Percentiles rank a stretch among this genome's conserved stretches.
Conservation (phyloP, 2,113 vertebrate species). For the Trogon melanurus region DNA sequence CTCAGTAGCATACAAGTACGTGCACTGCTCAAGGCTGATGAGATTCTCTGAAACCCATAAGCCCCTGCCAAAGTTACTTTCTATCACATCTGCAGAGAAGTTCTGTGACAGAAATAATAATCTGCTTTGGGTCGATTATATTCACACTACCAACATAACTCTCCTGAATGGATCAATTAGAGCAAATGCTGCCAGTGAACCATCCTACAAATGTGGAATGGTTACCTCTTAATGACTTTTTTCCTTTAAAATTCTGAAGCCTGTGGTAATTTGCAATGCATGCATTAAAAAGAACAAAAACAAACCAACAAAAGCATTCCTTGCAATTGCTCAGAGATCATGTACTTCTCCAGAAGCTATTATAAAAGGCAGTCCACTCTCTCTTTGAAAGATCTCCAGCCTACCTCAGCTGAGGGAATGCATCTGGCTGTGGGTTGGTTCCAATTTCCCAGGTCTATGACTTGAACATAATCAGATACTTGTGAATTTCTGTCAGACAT, state of each 20-base stretch:
- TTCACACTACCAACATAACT: conserved; percentile 28
- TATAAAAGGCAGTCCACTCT: not conserved
- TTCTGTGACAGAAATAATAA: conserved; percentile 60
- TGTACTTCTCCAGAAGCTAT: not conserved
- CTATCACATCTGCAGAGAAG: conserved; percentile 41
- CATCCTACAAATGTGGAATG: not conserved
- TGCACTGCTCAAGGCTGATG: conserved; percentile 46
- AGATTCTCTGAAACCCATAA: not conserved
- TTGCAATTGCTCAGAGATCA: not conserved
- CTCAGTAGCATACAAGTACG: conserved; percentile 23
- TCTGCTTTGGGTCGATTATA: conserved; percentile 10
- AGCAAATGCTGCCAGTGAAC: not conserved
- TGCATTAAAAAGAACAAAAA: not conserved
- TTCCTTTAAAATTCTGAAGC: not conserved
- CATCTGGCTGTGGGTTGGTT: not conserved
- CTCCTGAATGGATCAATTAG: conserved; percentile 56
- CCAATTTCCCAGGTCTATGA: not conserved
- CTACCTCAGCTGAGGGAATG: accelerated
- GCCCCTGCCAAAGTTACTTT: conserved; percentile 32
- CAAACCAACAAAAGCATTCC: not conserved
- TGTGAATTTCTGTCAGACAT: not conserved
- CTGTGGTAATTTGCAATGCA: not conserved
- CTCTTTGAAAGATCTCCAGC: not conserved
- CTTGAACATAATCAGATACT: not conserved
- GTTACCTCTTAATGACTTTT: not conserved